phyloP scores from a whole-genome alignment of 2,888 invertebrate species.

The Troides aeacus region DNA sequence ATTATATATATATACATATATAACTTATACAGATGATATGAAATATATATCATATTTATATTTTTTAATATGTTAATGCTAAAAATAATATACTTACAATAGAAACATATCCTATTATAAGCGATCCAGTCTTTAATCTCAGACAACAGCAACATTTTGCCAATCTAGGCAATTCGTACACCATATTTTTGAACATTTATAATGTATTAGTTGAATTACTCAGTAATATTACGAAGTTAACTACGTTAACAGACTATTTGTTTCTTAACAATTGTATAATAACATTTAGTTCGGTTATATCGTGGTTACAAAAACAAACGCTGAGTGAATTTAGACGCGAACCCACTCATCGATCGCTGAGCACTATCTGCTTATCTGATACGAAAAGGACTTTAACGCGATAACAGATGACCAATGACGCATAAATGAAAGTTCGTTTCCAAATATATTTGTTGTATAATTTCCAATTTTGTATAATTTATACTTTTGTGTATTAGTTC shows the following conservation, averaged over 20 bases:
- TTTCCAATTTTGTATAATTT: too few relatives aligned
- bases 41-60: too few relatives aligned
- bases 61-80: too few relatives aligned
- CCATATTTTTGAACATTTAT: constrained; percentile 34
- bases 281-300: not conserved
- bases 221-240: not conserved
- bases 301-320: not conserved
- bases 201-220: not conserved
- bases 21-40: too few relatives aligned
- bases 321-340: constrained; percentile 8
- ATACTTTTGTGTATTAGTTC: too few relatives aligned
- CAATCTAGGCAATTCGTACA: constrained; percentile 48
- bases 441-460: too few relatives aligned
- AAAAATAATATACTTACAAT: constrained; percentile 51
- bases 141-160: constrained; percentile 62
- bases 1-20: too few relatives aligned
- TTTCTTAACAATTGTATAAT: too few relatives aligned
- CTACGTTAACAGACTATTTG: constrained; percentile 7
- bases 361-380: constrained; percentile 43
- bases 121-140: constrained; percentile 54
- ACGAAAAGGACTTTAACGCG: constrained; percentile 31
- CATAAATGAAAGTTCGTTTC: constrained; percentile 8
- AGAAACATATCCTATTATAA: constrained; percentile 66
- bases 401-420: constrained; percentile 39
- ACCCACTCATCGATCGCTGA: constrained; percentile 3